phyloP scores from a whole-genome alignment of 2,888 invertebrate genomes.

The Zaprionus obscuricornis region DNA sequence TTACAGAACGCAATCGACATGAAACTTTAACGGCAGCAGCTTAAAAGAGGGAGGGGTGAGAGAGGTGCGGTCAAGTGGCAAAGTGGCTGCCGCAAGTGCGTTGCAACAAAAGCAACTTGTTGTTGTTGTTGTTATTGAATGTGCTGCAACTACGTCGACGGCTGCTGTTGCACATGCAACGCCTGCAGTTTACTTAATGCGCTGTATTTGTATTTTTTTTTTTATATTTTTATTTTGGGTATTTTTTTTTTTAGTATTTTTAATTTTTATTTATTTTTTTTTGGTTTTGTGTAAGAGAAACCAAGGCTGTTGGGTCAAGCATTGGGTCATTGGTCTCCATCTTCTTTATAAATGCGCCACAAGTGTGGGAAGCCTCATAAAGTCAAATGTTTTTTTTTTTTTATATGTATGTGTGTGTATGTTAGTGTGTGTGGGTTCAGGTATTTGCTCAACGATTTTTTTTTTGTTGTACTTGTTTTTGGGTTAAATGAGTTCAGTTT shows the following conservation, averaged over 20 bases:
- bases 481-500: conserved; percentile 25
- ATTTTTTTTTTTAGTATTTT: conserved; percentile 12
- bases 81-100: conserved; percentile 49
- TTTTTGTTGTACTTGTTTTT: too few relatives aligned
- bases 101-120: conserved; percentile 48
- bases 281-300: conserved; percentile 8
- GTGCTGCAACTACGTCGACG: neutral
- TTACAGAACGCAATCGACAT: conserved; percentile 49
- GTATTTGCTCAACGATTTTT: conserved; percentile 23
- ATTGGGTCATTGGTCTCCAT: conserved; percentile 53
- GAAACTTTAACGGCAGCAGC: too few relatives aligned
- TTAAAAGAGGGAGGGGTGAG: conserved; percentile 4
- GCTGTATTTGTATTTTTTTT: too few relatives aligned
- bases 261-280: conserved; percentile 5
- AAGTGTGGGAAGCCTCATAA: conserved; percentile 52
- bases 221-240: conserved; percentile 41
- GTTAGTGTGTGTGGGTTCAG: too few relatives aligned
- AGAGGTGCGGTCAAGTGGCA: conserved; percentile 1
- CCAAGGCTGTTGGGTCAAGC: conserved; percentile 52
- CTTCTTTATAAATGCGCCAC: conserved; percentile 38
- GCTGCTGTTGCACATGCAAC: conserved; percentile 43
- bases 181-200: conserved; percentile 48
- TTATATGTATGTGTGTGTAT: neutral
- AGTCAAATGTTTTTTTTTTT: too few relatives aligned
- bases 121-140: conserved; percentile 15